phyloP scores from a whole-genome alignment of 37 sponge, comb jelly and placozoan genomes.

The Dysidea cf. avara region DNA sequence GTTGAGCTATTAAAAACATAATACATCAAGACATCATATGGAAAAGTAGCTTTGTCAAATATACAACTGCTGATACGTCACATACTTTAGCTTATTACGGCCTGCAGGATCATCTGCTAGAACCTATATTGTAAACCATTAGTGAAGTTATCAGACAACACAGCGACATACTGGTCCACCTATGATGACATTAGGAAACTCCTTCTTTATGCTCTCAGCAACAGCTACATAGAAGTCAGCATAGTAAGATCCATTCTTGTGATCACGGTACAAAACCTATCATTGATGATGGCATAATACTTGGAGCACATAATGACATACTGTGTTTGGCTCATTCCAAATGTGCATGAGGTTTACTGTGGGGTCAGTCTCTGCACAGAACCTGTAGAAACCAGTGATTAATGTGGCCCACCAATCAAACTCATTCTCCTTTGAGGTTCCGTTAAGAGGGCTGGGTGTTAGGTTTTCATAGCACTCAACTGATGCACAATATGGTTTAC shows the following conservation, averaged over 20 bases:
- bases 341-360: slow-evolving; percentile 10
- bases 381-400: slow-evolving; percentile 2
- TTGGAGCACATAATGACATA: too few relatives aligned
- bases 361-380: slow-evolving; percentile 7
- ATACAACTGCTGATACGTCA: too few relatives aligned
- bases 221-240: slow-evolving; percentile 18
- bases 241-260: slow-evolving; percentile 35
- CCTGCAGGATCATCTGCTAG: too few relatives aligned
- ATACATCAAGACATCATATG: too few relatives aligned
- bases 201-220: slow-evolving; percentile 22
- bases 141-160: too few relatives aligned
- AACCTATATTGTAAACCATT: too few relatives aligned
- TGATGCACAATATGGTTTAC: background rate
- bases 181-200: slow-evolving; percentile 7
- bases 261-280: slow-evolving; percentile 18
- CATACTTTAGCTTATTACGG: too few relatives aligned
- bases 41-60: too few relatives aligned
- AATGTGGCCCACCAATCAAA: slow-evolving; percentile 38
- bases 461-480: slow-evolving; percentile 4
- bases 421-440: background rate
- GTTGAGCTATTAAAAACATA: too few relatives aligned
- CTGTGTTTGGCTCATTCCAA: slow-evolving; percentile 46
- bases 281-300: background rate
- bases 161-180: slow-evolving; percentile 52
- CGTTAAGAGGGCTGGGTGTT: slow-evolving; percentile 3